Evolutionary conservation across 2,888 invertebrate species (phyloP), one percentile per base, ranked within the genome.

Genomic region (Corbicula japonica): DNA sequence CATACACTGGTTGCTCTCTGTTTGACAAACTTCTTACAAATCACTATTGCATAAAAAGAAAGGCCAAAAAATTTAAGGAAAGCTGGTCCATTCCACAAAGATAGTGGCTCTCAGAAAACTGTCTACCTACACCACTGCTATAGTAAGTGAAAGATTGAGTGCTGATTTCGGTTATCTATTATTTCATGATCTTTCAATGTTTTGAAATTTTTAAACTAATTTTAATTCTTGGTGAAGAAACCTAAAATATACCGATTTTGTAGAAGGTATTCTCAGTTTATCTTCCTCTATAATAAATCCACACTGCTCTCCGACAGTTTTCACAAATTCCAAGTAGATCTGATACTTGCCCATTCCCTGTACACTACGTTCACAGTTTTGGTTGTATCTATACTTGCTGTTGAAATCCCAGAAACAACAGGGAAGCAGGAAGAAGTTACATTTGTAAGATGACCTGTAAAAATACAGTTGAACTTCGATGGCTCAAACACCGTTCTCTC

Each of bases 401-500:
- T 96, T 96, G 92, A 99, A 98, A 92, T 98, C 98, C 93, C 95
- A 98, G 0, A 97, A 96, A 93, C 99, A 99, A 92, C 99, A 99
- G 0, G 99, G 99, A 18, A 99, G 94, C 1, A 99, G 94, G 92
- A 99, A 98, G 92, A 96, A 98, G 75, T 96, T 96, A 74, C 96
- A 96, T 34, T 94, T 94, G 70, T 95, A 95, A 0, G 96, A 96
- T 5, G 92, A 92, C 71, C 92, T 93, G 80, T 48, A 78, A 76
- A 12, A 61, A 30, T 63, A 5, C 54, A 30, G 10, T 12, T 41
- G 10, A 41, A 12, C 41, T n/a, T n/a, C n/a, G n/a, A n/a, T n/a
- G n/a, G n/a, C n/a, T n/a, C n/a, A n/a, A n/a, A n/a, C n/a, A n/a
- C n/a, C n/a, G n/a, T n/a, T n/a, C n/a, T n/a, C n/a, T n/a, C n/a